These are phyloP conservation scores for Caenorhabditis sulstoni DNA, from an alignment of 2,888 invertebrate species.

Conservation along the genomic window DNA sequence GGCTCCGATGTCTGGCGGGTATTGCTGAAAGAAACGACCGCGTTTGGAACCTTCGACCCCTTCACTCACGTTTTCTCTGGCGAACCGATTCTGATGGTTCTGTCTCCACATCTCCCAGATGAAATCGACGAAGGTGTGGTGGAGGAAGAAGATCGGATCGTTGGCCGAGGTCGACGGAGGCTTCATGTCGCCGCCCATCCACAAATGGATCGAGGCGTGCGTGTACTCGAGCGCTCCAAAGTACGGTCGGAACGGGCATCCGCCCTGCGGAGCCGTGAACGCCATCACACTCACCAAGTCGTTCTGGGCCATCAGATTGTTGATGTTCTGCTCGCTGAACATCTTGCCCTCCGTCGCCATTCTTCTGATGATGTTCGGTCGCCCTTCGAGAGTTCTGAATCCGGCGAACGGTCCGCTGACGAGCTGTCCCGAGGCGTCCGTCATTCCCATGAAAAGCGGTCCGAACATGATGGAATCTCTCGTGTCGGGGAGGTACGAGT, in stretches of 20 bases:
- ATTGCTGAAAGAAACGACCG: conserved; percentile 65
- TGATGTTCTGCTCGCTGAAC: conserved; percentile 75
- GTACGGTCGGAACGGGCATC: conserved; percentile 78
- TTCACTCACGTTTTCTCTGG: conserved; percentile 71
- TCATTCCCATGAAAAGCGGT: conserved; percentile 71
- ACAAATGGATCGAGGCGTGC: conserved; percentile 78
- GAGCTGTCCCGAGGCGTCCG: conserved; percentile 70
- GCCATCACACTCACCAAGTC: conserved; percentile 77
- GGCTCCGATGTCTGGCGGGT: conserved; percentile 76
- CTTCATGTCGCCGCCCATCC: conserved; percentile 80
- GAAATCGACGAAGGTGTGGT: conserved; percentile 79
- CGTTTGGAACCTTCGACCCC: not conserved
- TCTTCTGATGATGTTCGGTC: conserved; percentile 69
- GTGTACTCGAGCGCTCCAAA: conserved; percentile 79
- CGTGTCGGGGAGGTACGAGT: conserved; percentile 75
- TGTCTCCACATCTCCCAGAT: conserved; percentile 79
- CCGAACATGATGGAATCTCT: conserved; percentile 77
- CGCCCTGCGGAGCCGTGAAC: conserved; percentile 75
- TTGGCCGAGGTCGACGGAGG: conserved; percentile 75
- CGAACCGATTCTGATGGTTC: conserved; percentile 73
- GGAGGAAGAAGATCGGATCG: conserved; percentile 76
- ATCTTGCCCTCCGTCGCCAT: conserved; percentile 73
- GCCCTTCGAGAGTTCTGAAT: conserved; percentile 76
- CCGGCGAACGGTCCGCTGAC: conserved; percentile 74
- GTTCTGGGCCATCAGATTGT: conserved; percentile 74